Evolutionary conservation across 2,113 vertebrate species (phyloP).

Genomic region (Fulmarus glacialis): DNA sequence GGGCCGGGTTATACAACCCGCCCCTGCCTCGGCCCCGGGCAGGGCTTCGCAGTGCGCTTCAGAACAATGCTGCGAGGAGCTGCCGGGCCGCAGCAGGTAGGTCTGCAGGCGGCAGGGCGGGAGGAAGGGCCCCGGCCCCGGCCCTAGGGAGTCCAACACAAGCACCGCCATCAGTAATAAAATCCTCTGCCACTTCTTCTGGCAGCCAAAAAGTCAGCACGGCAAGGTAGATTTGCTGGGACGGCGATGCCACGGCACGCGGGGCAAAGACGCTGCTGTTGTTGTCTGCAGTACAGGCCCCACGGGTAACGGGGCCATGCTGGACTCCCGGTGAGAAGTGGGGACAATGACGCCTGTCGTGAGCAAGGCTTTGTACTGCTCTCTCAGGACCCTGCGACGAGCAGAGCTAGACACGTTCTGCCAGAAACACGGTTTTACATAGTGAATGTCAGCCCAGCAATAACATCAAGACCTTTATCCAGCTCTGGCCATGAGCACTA

Average conservation of each 20-base stretch:
- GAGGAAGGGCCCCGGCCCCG: no score
- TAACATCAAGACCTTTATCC: not conserved
- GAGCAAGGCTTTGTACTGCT: not conserved
- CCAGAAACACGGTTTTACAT: not conserved
- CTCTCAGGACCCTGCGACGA: not conserved
- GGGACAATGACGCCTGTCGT: rapidly evolving
- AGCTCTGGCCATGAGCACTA: not conserved
- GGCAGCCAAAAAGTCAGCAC: not conserved
- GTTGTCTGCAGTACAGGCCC: not conserved
- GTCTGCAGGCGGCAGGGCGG: no score
- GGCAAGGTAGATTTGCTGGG: not conserved
- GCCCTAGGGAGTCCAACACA: no score
- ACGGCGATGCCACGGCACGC: rapidly evolving
- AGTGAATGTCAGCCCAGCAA: not conserved
- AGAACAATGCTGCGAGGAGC: no score
- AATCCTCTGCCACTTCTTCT: no score
- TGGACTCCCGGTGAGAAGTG: not conserved
- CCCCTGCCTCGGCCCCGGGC: no score
- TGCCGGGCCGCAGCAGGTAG: no score
- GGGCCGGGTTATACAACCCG: no score
- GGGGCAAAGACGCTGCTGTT: not conserved
- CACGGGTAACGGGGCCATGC: not conserved
- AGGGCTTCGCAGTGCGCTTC: no score
- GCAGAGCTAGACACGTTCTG: not conserved
- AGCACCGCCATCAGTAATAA: no score